Evolutionary conservation across 2,888 invertebrate species (phyloP).

Genomic region (Stenodema calcarata): DNA sequence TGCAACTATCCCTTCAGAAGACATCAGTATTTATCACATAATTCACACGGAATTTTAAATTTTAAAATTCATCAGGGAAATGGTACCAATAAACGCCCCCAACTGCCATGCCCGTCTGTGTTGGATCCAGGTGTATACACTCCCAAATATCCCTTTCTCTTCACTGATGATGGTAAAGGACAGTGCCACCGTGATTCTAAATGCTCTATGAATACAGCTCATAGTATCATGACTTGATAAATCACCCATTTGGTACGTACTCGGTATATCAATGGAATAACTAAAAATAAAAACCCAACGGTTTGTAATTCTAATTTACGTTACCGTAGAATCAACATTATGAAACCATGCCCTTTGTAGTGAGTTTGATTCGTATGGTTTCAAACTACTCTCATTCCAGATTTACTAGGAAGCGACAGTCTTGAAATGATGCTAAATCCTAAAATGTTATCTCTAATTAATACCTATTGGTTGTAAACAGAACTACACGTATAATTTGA

Average conservation of each 20-base stretch:
- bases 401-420: not conserved
- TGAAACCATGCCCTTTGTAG: not conserved
- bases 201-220: not conserved
- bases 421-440: not conserved
- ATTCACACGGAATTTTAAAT: no score
- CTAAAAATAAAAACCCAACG: no score
- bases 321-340: not conserved
- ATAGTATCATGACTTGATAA: not conserved
- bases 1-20: no score
- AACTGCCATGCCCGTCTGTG: not conserved
- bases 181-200: not conserved
- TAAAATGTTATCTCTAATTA: not conserved
- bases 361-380: not conserved
- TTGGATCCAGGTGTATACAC: not conserved
- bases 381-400: slow-evolving; percentile 3
- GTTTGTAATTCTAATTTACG: no score
- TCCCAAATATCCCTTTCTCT: not conserved
- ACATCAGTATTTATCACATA: no score
- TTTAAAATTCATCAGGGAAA: not conserved
- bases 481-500: slow-evolving; percentile 22
- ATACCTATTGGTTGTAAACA: not conserved
- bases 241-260: no score
- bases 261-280: no score
- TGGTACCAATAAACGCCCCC: not conserved
- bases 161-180: not conserved